These are phyloP conservation scores for Sebastes jordani DNA, from an alignment of 2,797 vertebrate genomes.

Conservation along the genomic window DNA sequence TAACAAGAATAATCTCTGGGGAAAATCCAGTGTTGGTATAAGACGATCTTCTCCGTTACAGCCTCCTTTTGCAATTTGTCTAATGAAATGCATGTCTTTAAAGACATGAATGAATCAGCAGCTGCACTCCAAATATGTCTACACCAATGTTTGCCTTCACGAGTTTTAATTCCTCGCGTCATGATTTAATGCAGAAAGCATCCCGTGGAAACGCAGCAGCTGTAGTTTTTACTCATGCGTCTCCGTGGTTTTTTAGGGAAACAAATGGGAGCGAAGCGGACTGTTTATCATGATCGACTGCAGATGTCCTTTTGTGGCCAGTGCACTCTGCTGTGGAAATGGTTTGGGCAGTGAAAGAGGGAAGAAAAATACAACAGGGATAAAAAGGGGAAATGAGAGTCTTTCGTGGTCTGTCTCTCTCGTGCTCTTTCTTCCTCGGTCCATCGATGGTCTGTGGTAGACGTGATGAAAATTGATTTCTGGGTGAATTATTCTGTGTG, in stretches of 20 bases:
- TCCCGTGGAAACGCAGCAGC: constrained; percentile 46
- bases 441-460: constrained; percentile 71
- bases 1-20: not conserved
- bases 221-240: constrained; percentile 57
- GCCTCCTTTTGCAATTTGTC: not conserved
- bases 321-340: constrained; percentile 65
- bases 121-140: constrained; percentile 21
- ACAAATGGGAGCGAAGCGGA: constrained; percentile 58
- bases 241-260: constrained; percentile 60
- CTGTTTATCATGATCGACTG: constrained; percentile 76
- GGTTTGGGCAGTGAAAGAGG: constrained; percentile 60
- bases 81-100: not conserved
- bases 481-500: constrained; percentile 76
- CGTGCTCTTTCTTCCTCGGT: constrained; percentile 36
- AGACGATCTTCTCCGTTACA: not conserved
- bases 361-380: constrained; percentile 62
- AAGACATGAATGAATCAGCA: constrained; percentile 11
- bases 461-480: constrained; percentile 83
- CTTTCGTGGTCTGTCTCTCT: constrained; percentile 47
- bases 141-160: not conserved
- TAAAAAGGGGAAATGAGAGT: constrained; percentile 62
- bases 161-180: not conserved
- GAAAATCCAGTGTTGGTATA: not conserved
- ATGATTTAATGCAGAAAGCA: constrained; percentile 40
- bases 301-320: constrained; percentile 69